Conservation (phyloP, 2,888 invertebrate genomes). For the Drosophila hamatofila region DNA sequence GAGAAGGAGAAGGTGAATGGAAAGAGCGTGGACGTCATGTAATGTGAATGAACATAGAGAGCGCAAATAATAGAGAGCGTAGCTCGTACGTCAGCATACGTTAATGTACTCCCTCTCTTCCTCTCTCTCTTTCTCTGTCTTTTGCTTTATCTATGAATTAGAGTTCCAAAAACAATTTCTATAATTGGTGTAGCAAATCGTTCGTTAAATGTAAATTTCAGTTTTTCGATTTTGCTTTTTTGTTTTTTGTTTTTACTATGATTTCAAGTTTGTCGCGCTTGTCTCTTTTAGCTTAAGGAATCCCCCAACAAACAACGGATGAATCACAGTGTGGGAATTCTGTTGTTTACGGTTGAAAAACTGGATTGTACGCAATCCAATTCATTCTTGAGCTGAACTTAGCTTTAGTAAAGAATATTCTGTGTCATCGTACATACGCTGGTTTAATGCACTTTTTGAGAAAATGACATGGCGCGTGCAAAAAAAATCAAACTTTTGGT, state of each 20-base stretch:
- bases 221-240: neutral
- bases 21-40: neutral
- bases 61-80: constrained; percentile 26
- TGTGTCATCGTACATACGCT: neutral
- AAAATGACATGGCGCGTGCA: constrained; percentile 2
- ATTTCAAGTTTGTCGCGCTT: constrained; percentile 10
- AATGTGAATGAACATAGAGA: neutral
- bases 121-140: constrained; percentile 1
- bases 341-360: neutral
- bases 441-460: constrained; percentile 30
- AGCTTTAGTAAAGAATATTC: no score
- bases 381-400: constrained; percentile 6
- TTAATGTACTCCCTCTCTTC: constrained; percentile 11
- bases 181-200: constrained; percentile 25
- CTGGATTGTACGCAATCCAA: neutral
- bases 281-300: constrained; percentile 29
- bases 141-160: constrained; percentile 21
- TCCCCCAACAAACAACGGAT: constrained; percentile 35
- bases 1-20: neutral
- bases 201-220: constrained; percentile 32
- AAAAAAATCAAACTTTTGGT: neutral
- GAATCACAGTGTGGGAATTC: constrained; percentile 50
- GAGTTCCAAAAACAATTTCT: constrained; percentile 8
- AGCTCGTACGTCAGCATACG: constrained; percentile 52
- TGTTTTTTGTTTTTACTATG: neutral